Evolutionary conservation across 2,888 invertebrate genomes (phyloP), one percentile per base, ranked within the genome.

Genomic region (Ophonus ardosiacus): DNA sequence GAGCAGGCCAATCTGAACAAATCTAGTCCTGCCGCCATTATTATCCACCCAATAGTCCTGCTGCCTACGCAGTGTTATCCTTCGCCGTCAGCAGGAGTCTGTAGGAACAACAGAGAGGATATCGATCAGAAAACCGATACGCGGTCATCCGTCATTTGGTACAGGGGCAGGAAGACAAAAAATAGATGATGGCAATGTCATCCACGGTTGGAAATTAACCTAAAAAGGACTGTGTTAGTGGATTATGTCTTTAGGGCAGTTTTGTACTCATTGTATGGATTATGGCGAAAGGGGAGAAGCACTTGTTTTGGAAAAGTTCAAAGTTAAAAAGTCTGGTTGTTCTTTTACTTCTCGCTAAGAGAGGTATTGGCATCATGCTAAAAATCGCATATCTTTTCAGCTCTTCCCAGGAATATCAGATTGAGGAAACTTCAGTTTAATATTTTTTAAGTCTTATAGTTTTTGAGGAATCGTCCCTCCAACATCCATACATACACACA

Each of bases 41-140:
- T 61, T 18, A 61, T 18, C 17, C 59, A 15, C n/a, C 56, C n/a
- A 4, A 56, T 56, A 56, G 56, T 56, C 56, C 56, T 13, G n/a
- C 56, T 7, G 18, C 59, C 21, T 18, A 61, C 59, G 59, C 59
- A 61, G 7, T 61, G 17, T 61, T 61, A 61, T 61, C 59, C 59
- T 61, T 61, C 10, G 43, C 43, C 10, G 8, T 61, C 59, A 18
- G 31, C 59, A 61, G 59, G 59, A 61, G 8, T 61, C 17, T 15
- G 8, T 3, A 61, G 59, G 59, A 61, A 61, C 59, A 61, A 18
- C 59, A 61, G 59, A 17, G 59, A 15, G 18, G 59, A 61, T 61
- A 61, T 61, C 21, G 59, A 61, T 61, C 18, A 61, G 59, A 10
- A 61, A 61, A 3, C 17, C 17, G 59, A 61, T 61, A 61, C 59